Evolutionary conservation across 2,797 vertebrate genomes (phyloP), one percentile per base, ranked within the genome.

Genomic region (Champsocephalus esox): DNA sequence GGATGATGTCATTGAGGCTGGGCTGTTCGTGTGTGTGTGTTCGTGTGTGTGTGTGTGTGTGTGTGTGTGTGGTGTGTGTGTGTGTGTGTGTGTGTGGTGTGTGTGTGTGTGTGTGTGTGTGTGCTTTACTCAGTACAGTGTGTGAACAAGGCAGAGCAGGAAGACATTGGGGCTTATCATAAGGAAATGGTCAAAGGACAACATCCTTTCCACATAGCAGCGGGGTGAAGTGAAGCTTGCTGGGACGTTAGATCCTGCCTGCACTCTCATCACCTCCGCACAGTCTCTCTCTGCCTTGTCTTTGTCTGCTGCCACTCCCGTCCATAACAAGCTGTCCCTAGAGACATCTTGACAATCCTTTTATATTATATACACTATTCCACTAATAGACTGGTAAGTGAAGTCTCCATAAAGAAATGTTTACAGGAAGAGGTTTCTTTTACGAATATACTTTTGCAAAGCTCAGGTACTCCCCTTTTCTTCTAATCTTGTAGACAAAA

Each of bases 171-270:
- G 21, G 56, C 92, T 94, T 94, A 95, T 95, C 93, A 7, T 80
- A 70, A 94, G 95, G 94, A 95, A 95, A 93, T 92, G 89, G 93
- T 89, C 83, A 90, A 90, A 87, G 85, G 79, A 92, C 92, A 94
- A 92, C 94, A 93, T 95, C 92, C 94, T 90, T 73, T 89, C 87
- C 86, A 91, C 89, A 71, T 75, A 69, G 66, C 69, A 69, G 66
- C 69, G 6, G 62, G 83, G 66, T 48, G 68, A 71, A 75, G 82
- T 63, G 68, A 67, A 80, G 83, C 69, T 70, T 38, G 17, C 72
- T 70, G 77, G 77, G 72, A 75, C 21, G 66, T 2, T 0, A 41
- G 8, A 46, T 44, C 55, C 77, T 32, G 65, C 58, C 73, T 77
- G 19, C 43, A n/a, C 54, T 64, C 69, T 70, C 50, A 14, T 77